These are phyloP conservation scores for Euglossa dilemma DNA, from an alignment of 1,140 invertebrate species.

Conservation along the genomic window DNA sequence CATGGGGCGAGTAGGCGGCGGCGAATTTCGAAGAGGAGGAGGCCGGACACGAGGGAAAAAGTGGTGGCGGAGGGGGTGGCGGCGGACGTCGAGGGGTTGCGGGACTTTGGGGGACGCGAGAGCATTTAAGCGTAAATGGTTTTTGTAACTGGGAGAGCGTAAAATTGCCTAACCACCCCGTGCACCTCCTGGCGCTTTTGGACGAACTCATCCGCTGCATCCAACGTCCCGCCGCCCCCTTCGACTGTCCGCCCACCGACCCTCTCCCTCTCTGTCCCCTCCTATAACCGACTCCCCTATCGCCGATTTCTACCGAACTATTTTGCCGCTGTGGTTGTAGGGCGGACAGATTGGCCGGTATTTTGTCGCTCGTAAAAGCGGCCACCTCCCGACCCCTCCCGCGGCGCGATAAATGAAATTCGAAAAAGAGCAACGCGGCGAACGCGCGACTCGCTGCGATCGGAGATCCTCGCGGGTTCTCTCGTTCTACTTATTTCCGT, in stretches of 20 bases:
- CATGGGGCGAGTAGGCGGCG: constrained; percentile 54
- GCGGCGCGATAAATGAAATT: constrained; percentile 53
- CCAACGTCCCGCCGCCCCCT: constrained; percentile 22
- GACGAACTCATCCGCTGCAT: constrained; percentile 70
- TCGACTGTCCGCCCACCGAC: constrained; percentile 43
- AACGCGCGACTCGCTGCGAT: constrained; percentile 3
- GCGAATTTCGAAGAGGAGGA: constrained; percentile 55
- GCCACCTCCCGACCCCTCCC: constrained; percentile 18
- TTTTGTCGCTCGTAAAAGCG: constrained; percentile 79
- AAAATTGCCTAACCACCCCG: constrained; percentile 81
- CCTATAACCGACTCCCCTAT: constrained; percentile 63
- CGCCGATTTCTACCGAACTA: constrained; percentile 76
- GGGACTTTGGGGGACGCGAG: constrained; percentile 76
- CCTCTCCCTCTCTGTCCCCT: constrained; percentile 19
- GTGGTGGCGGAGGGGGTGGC: constrained; percentile 50
- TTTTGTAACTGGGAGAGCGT: constrained; percentile 82
- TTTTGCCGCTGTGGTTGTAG: constrained; percentile 74
- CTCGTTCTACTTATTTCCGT: background rate
- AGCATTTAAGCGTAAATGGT: constrained; percentile 82
- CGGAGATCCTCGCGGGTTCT: background rate
- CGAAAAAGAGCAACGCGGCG: constrained; percentile 35
- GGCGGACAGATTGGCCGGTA: constrained; percentile 76
- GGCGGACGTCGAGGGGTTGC: constrained; percentile 55
- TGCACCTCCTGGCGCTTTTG: constrained; percentile 75
- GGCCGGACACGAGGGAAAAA: constrained; percentile 28